phyloP scores from a whole-genome alignment of 2,113 vertebrate genomes.

The Ictidomys tridecemlineatus region DNA sequence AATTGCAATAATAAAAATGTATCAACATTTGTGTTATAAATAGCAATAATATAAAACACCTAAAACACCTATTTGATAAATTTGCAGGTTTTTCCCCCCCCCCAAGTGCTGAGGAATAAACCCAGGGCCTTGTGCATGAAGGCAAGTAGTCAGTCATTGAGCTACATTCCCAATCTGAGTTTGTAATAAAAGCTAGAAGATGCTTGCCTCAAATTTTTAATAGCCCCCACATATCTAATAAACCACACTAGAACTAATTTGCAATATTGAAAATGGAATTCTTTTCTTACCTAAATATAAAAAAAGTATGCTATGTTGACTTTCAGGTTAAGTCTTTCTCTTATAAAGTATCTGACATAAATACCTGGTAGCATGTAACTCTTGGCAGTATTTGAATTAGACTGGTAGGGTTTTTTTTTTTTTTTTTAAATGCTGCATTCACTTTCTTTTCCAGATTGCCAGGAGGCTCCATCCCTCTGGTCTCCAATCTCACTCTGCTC shows the following conservation, averaged over 20 bases:
- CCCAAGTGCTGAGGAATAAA: not conserved
- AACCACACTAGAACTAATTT: not conserved
- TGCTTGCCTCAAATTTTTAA: not conserved
- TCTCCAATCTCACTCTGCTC: not conserved
- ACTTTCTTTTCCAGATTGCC: not conserved
- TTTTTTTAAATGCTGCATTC: not conserved
- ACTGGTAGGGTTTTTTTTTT: not conserved
- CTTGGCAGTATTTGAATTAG: not conserved
- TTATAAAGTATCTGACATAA: constrained; percentile 17
- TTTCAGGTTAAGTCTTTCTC: constrained; percentile 45
- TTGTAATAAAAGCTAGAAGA: not conserved
- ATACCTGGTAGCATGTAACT: constrained; percentile 34
- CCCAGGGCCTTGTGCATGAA: not conserved
- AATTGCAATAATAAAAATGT: not conserved
- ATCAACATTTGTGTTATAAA: not conserved
- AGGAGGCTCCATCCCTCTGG: not conserved
- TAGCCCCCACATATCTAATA: not conserved
- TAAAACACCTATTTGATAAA: not conserved
- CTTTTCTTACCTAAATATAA: not conserved
- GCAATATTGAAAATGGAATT: not conserved
- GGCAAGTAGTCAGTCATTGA: not conserved
- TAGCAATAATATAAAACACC: not conserved
- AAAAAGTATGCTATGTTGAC: constrained; percentile 55
- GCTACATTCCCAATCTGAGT: not conserved
- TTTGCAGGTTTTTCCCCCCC: not conserved